These are phyloP conservation scores for Zaprionus taronus DNA, from an alignment of 1,140 invertebrate genomes.

Conservation along the genomic window DNA sequence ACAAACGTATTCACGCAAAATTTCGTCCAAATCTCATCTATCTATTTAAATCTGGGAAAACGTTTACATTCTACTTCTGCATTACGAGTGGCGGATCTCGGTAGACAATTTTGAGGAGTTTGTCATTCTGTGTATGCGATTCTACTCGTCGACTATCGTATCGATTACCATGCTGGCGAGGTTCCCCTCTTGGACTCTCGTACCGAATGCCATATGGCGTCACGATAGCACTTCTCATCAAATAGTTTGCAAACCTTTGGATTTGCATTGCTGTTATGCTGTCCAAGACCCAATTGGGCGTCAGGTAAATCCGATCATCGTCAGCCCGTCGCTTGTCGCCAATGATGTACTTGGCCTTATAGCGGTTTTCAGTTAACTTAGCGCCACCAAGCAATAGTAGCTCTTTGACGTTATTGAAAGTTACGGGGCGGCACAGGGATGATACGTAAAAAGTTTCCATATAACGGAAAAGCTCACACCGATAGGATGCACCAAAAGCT, in stretches of 20 bases:
- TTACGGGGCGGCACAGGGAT: constrained; percentile 64
- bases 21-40: too few relatives aligned
- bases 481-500: constrained; percentile 85
- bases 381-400: constrained; percentile 85
- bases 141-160: too few relatives aligned
- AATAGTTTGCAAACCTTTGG: constrained; percentile 65
- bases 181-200: constrained; percentile 37
- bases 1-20: too few relatives aligned
- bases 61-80: constrained; percentile 43
- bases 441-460: constrained; percentile 85
- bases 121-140: background rate
- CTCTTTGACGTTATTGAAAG: constrained; percentile 84
- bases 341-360: constrained; percentile 85
- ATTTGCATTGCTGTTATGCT: constrained; percentile 77
- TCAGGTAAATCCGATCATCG: constrained; percentile 79
- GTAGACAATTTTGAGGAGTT: constrained; percentile 4
- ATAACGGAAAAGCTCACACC: constrained; percentile 85
- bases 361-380: constrained; percentile 73
- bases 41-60: background rate
- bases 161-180: background rate
- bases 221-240: constrained; percentile 70
- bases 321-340: constrained; percentile 75
- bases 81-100: constrained; percentile 55
- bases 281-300: constrained; percentile 85
- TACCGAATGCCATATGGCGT: constrained; percentile 60